Conservation (phyloP, 2,113 vertebrate genomes). For the Nettapus auritus region DNA sequence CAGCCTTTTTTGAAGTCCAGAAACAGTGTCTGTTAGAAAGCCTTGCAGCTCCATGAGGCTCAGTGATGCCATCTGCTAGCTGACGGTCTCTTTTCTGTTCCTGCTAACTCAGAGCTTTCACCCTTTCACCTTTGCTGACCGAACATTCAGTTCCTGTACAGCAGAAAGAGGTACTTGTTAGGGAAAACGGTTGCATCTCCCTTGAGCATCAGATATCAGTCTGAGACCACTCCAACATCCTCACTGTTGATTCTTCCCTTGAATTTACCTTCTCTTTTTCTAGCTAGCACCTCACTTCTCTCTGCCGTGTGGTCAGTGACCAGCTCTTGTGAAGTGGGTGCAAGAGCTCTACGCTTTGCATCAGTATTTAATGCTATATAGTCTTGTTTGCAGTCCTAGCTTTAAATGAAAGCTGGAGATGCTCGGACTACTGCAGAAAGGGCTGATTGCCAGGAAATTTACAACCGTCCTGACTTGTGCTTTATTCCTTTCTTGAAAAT, state of each 20-base stretch:
- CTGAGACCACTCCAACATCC: background rate
- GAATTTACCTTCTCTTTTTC: background rate
- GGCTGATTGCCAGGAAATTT: background rate
- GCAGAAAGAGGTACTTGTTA: background rate
- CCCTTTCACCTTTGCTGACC: background rate
- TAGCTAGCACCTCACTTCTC: background rate
- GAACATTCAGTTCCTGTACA: background rate
- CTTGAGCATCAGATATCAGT: background rate
- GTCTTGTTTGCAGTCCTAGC: background rate
- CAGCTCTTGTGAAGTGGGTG: background rate
- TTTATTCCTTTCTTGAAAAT: background rate
- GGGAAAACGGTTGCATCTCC: background rate
- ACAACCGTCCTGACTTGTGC: background rate
- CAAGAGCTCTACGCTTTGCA: background rate
- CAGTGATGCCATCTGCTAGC: background rate
- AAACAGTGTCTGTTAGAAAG: background rate
- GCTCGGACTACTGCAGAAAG: background rate
- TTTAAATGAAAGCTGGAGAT: background rate
- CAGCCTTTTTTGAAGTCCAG: background rate
- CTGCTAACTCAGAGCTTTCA: background rate
- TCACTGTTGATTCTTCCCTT: accelerated
- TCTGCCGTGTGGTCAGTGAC: background rate
- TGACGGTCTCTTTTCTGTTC: background rate
- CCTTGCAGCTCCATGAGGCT: background rate
- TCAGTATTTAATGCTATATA: background rate